Evolutionary conservation across 2,797 vertebrate species (phyloP), one percentile per base, ranked within the genome.

Genomic region (Eulemur albifrons): DNA sequence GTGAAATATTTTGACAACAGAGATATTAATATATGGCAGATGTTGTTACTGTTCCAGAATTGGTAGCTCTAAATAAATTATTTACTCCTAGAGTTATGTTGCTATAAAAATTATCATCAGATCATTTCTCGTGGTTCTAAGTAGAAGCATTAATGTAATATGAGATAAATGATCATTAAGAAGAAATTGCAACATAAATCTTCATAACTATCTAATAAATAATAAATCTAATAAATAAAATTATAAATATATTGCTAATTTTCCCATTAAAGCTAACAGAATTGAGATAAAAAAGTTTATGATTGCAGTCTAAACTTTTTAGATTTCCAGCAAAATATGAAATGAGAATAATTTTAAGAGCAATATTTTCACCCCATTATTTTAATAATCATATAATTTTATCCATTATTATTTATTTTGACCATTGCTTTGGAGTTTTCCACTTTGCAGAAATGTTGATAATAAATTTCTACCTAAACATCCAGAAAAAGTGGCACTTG

Each of bases 1-100:
- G 1, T 92, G 54, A 95, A 93, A 54, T 77, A 65, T 90, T 93
- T 97, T 77, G 57, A 10, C 23, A 88, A 77, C 2, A 52, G 63
- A 69, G 54, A 45, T 73, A 38, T 59, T 93, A 92, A 57, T 91
- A 93, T 45, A 17, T 65, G 32, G 9, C 30, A 94, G 48, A 67
- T 73, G 40, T 12, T 88, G 83, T 73, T 40, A 76, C 2, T 87
- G 0, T 57, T 93, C n/a, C 7, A 85, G 21, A 70, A 70, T 72
- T 92, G 15, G 15, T 80, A 79, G 2, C 67, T 82, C 69, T 67
- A 43, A 54, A 84, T 76, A 80, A 73, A 50, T 87, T 93, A 69
- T 45, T 96, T 87, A 77, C 20, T 77, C 95, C 23, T 67, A 79
- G 59, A 63, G 59, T 72, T 90, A 86, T 5, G 6, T 50, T 80